Conservation (phyloP, 2,113 vertebrate genomes). For the Calonectris borealis region DNA sequence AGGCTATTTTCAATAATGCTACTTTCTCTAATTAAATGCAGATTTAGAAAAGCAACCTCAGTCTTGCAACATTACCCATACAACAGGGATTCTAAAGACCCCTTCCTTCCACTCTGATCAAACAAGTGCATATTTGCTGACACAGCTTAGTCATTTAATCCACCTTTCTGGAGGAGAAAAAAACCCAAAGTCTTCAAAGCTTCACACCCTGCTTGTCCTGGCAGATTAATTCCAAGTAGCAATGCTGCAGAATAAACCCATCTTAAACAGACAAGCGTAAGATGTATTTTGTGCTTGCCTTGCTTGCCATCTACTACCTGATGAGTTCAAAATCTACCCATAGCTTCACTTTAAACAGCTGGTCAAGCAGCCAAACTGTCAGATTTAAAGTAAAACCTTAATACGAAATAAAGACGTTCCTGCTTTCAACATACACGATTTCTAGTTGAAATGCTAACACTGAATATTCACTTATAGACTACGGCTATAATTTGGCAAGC, state of each 20-base stretch:
- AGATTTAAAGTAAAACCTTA: not conserved
- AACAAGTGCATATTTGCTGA: not conserved
- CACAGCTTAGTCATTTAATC: slow-evolving; percentile 12
- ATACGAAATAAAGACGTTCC: not conserved
- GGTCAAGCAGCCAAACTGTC: not conserved
- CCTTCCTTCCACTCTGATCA: not conserved
- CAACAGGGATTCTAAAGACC: not conserved
- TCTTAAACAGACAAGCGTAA: not conserved
- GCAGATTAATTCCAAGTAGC: not conserved
- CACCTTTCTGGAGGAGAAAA: not conserved
- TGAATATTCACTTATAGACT: not conserved
- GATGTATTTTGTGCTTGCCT: not conserved
- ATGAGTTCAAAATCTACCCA: not conserved
- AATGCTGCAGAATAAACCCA: not conserved
- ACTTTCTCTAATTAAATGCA: not conserved
- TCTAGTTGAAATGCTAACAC: not conserved
- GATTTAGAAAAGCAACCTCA: slow-evolving; percentile 3
- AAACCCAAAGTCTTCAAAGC: slow-evolving; percentile 12
- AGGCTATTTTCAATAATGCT: slow-evolving; percentile 7
- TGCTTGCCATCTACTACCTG: not conserved
- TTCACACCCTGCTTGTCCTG: not conserved
- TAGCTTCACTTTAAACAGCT: not conserved
- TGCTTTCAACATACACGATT: not conserved
- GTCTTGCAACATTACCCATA: not conserved
- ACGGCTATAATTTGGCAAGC: not conserved